These are phyloP conservation scores for Prinia subflava DNA, from an alignment of 2,113 vertebrate genomes.

Conservation along the genomic window DNA sequence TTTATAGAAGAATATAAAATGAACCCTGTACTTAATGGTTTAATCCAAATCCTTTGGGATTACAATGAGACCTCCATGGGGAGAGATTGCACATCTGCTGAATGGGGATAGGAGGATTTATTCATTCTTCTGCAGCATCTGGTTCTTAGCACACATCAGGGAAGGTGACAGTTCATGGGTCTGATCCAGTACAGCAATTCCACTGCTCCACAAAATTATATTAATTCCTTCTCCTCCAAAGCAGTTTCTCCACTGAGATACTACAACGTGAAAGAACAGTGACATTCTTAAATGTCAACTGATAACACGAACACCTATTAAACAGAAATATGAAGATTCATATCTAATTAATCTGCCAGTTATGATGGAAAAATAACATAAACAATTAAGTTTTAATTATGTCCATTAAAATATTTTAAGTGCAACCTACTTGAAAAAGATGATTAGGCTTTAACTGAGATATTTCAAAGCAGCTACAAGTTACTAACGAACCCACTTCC, in stretches of 20 bases:
- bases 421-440: neutral
- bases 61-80: neutral
- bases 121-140: neutral
- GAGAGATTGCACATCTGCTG: conserved; percentile 6
- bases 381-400: conserved; percentile 25
- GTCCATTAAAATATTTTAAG: conserved; percentile 25
- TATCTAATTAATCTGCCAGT: neutral
- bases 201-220: neutral
- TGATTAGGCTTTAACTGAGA: neutral
- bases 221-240: neutral
- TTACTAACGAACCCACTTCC: neutral
- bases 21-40: neutral
- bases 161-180: neutral
- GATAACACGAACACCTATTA: neutral
- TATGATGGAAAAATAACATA: neutral
- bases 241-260: neutral
- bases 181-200: neutral
- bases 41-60: conserved; percentile 12
- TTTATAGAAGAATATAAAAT: neutral
- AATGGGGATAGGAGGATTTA: neutral
- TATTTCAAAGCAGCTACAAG: conserved; percentile 2
- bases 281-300: neutral
- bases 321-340: neutral
- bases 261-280: neutral
- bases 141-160: neutral